Conservation (phyloP, 2,888 invertebrate species). For the Boloria euphrosyne region DNA sequence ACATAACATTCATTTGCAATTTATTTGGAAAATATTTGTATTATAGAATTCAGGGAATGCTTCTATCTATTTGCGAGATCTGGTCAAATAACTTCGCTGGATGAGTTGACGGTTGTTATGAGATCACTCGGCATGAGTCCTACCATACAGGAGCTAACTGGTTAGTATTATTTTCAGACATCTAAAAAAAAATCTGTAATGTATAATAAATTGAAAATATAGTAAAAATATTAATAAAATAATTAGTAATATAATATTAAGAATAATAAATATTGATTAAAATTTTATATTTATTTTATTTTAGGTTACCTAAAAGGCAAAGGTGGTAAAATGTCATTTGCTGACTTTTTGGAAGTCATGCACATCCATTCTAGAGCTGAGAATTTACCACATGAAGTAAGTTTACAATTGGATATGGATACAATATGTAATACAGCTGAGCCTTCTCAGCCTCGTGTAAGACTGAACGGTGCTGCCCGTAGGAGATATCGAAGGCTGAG, state of each 20-base stretch:
- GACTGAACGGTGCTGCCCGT: not conserved
- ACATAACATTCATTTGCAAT: not conserved
- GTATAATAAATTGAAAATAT: too few relatives aligned
- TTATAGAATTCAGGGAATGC: slow-evolving; percentile 96
- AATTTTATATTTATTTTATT: too few relatives aligned
- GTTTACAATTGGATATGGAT: not conserved
- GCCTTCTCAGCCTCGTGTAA: too few relatives aligned
- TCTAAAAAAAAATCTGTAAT: not conserved
- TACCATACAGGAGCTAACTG: slow-evolving; percentile 93
- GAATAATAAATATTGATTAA: too few relatives aligned
- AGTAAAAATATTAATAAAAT: too few relatives aligned
- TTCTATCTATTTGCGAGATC: slow-evolving; percentile 96
- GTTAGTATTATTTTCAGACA: slow-evolving; percentile 46
- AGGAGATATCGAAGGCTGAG: not conserved
- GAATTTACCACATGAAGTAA: slow-evolving; percentile 90
- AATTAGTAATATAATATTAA: too few relatives aligned
- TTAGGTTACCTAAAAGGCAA: slow-evolving; percentile 76
- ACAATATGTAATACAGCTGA: too few relatives aligned
- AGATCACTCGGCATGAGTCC: slow-evolving; percentile 96
- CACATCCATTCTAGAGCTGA: slow-evolving; percentile 94
- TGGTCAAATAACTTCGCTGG: slow-evolving; percentile 93
- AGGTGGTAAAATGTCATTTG: slow-evolving; percentile 96
- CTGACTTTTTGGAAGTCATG: slow-evolving; percentile 97
- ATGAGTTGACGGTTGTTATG: slow-evolving; percentile 97
- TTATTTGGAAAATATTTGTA: not conserved